Evolutionary conservation across 2,888 invertebrate genomes (phyloP), one percentile per base, ranked within the genome.

Genomic region (Leptarthrus brevirostris): DNA sequence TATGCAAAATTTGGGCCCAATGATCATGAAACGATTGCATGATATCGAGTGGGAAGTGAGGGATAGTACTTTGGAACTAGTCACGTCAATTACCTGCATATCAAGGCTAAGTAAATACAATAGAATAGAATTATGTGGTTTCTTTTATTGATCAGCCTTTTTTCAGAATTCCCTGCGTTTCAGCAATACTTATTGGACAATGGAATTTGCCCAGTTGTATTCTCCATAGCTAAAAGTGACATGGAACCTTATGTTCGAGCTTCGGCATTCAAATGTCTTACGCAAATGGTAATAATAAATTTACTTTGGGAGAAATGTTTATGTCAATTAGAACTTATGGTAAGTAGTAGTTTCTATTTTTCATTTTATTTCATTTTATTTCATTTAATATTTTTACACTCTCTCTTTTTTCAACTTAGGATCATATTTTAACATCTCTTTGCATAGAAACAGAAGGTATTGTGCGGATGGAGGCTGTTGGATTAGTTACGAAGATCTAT

Each of bases 111-210:
- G 93, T 93, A 86, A 87, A 34, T 10, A 53, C 14, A 34, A 34
- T 18, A 12, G 3, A n/a, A 24, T 24, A 20, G 14, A 5, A 2
- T 10, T 14, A 18, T 54, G n/a, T 12, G 20, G 5, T 24, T 6
- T 20, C n/a, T 20, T 44, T 4, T 22, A 20, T 56, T 54, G 6
- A 8, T n/a, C n/a, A n/a, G n/a, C n/a, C n/a, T n/a, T n/a, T n/a
- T n/a, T n/a, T n/a, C 18, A 93, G 93, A 93, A 82, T 93, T 91
- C 83, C 92, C 92, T 10, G 90, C 92, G 18, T 92, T 93, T 82
- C 93, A 93, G 84, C 88, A 89, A 77, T 89, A 92, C 78, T 84
- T 94, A 40, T 79, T 90, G 16, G 89, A 90, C 30, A 87, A 90
- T 76, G 88, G 90, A 64, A 86, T 93, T 47, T 88, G 91, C 2